Base-by-base conservation (phyloP, 2,113 vertebrate species). In the Myanophis thanlyinensis region DNA sequence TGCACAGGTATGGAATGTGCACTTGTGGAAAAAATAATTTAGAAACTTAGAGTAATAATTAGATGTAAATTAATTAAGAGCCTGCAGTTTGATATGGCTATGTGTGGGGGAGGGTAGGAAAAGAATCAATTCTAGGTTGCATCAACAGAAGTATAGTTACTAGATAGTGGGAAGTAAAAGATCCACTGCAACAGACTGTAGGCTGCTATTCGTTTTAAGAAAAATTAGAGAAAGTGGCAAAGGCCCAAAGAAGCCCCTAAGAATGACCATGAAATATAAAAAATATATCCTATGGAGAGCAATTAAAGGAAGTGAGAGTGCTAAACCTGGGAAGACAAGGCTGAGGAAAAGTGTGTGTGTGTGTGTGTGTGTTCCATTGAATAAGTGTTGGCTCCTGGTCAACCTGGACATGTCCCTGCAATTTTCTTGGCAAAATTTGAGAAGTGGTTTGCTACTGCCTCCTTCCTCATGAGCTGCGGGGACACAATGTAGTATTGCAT, bases 51-150 rank as follows among this genome's bases (percentile, higher is more conserved):
- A 35, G 35, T 18, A 67, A n/a, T 62, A 67, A 67, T 67, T 67
- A 5, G 62, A 35, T 35, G 62, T 18, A 67, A 67, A 35, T 5
- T 67, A 13, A 67, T 35, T 35, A 67, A 35, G 54, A 25, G 8
- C 54, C 54, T 25, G 23, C 8, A 27, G 13, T 67, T 30, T 18
- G n/a, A 67, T 35, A 35, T 67, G 62, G n/a, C 13, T 67, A n/a
- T n/a, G n/a, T n/a, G 27, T 5, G 53, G 0, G 0, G 22, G 27
- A 6, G 20, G 3, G 62, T 1, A 5, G 12, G 5, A 12, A 35
- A 53, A 53, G 12, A 4, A 59, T 59, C 56, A 4, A 56, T 62
- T 62, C 27, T 27, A 62, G 56, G 9, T 30, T 62, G 56, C 25
- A 62, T 62, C 56, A 62, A 27, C 56, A 11, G 56, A 62, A 30